Evolutionary conservation across 2,113 vertebrate species (phyloP).

Genomic region (Eulemur macaco): DNA sequence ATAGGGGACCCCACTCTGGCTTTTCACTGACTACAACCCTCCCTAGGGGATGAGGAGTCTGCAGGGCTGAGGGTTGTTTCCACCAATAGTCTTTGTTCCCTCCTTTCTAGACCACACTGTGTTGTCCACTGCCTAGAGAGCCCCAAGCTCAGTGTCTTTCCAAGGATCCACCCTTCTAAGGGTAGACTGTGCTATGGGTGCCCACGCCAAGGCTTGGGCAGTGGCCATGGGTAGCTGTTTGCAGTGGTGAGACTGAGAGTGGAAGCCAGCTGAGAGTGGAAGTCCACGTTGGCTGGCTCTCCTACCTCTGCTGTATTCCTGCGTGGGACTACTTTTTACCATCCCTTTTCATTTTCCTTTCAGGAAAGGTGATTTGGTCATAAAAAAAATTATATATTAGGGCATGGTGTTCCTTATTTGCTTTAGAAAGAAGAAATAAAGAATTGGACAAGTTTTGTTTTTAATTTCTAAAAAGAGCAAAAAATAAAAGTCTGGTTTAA

Average conservation of each 20-base stretch:
- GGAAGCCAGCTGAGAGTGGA: too few species aligned
- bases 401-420: neutral
- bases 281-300: neutral
- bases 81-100: neutral
- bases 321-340: neutral
- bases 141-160: neutral
- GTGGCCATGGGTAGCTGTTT: neutral
- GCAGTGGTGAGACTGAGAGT: neutral
- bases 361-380: neutral
- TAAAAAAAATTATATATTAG: neutral
- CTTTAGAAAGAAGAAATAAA: slow-evolving; percentile 3
- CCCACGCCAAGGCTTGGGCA: neutral
- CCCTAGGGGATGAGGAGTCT: too few species aligned
- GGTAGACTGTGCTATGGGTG: neutral
- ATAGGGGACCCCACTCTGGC: neutral
- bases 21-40: neutral
- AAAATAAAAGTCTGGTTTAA: neutral
- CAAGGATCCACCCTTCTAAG: neutral
- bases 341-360: neutral
- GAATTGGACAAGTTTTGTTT: neutral
- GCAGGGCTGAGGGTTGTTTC: neutral
- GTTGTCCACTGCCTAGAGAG: fast-evolving
- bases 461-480: neutral
- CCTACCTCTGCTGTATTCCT: neutral
- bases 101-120: neutral